A percentile compares a stretch with the other conserved stretches of the same genome.
Evolutionary conservation across 2,797 vertebrate species (phyloP).

Genomic region (Girardinus metallicus): DNA sequence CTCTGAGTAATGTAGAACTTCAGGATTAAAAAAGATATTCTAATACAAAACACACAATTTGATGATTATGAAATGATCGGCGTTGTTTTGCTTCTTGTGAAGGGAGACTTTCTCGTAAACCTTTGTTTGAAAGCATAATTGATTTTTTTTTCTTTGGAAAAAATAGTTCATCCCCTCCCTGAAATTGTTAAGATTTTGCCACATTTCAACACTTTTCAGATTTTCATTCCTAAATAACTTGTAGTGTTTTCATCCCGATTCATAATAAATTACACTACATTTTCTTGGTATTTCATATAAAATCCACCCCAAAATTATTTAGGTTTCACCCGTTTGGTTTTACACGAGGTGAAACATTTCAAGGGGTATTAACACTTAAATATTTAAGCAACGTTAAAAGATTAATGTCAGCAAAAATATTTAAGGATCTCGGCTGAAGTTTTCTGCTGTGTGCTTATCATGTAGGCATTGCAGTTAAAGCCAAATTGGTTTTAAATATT

Average conservation of each 20-base stretch:
- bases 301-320: background rate
- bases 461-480: background rate
- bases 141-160: too few species aligned
- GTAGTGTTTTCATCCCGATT: background rate
- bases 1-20: conserved; percentile 47
- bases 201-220: background rate
- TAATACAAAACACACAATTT: conserved; percentile 15
- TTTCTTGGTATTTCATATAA: background rate
- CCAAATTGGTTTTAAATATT: background rate
- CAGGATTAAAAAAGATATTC: conserved; percentile 32
- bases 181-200: background rate
- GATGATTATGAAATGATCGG: background rate
- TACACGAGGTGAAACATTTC: background rate
- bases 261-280: background rate
- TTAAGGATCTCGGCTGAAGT: background rate
- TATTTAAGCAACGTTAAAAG: background rate
- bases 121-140: background rate
- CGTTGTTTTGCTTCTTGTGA: background rate
- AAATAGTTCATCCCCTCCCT: background rate
- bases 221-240: background rate
- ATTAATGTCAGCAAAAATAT: background rate
- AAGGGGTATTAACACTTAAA: background rate
- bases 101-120: background rate
- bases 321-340: background rate
- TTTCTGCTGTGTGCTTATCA: background rate